Base-by-base conservation (phyloP, 1,140 invertebrate genomes). In the Drosophila ananassae region DNA sequence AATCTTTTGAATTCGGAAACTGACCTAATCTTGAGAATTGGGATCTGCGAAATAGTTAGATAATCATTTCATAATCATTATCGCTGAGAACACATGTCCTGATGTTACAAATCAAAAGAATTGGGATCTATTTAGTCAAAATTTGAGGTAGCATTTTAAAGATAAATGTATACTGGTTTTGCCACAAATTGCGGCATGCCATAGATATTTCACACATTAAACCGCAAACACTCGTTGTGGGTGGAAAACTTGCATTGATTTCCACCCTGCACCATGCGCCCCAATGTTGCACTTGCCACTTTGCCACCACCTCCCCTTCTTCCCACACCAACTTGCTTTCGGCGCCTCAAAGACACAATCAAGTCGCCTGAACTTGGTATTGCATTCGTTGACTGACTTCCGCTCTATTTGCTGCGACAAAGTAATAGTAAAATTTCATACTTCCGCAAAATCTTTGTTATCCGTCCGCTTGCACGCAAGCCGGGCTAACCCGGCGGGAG, bases 391-490 rank as follows among this genome's bases (percentile, higher is more conserved):
- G 83, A 89, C 75, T 83, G 79, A 79, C 79, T 87, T 87, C 83
- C 83, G 83, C 83, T 87, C 83, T 89, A 89, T 89, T 87, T 87
- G 76, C 74, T 68, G 83, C 67, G 59, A 83, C 83, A 89, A 87
- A 87, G 83, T 89, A 87, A 89, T 89, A 83, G 72, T 81, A 89
- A 77, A 79, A 87, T 87, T 87, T 83, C 63, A 89, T 87, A 89
- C 83, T 87, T 87, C 83, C 83, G 83, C 75, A 79, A 63, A 72
- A 79, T 89, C 83, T 82, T 75, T 83, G 79, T 73, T 58, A 72
- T 67, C 44, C 62, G 6, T n/a, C 17, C 61, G 39, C 55, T 75
- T 9, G 44, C 51, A 51, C 25, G 32, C 24, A 54, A 47, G 37
- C 24, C 9, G 22, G n/a, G 30, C 28, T 28, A 2, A n/a, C 39